Conservation (phyloP, 2,888 invertebrate species). For the Agrilus cyanescens region DNA sequence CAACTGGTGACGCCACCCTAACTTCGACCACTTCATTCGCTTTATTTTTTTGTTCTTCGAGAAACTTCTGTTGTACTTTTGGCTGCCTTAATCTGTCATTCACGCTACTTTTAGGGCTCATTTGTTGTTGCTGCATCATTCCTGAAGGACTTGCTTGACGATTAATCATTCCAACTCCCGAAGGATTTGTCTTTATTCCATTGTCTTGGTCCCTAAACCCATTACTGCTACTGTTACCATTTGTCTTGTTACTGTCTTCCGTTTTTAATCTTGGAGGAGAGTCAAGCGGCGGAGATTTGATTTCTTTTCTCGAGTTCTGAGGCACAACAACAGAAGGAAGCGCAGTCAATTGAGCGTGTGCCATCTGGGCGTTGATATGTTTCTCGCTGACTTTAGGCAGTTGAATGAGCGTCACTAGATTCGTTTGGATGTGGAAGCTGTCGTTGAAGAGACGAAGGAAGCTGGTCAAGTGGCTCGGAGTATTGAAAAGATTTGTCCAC, state of each 20-base stretch:
- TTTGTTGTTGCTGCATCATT: conserved; percentile 9
- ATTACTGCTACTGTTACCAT: too few relatives aligned
- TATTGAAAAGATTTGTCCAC: conserved; percentile 83
- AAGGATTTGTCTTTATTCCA: too few relatives aligned
- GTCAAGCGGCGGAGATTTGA: too few relatives aligned
- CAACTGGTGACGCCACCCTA: not conserved
- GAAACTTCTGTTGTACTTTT: conserved; percentile 24
- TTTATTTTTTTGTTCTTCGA: conserved; percentile 23
- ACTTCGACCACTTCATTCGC: conserved; percentile 20
- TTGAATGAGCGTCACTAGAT: conserved; percentile 74
- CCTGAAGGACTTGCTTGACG: conserved; percentile 8
- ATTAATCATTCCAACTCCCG: not conserved
- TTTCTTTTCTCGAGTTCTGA: too few relatives aligned
- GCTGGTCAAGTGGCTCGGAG: conserved; percentile 77
- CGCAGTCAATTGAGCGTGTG: too few relatives aligned
- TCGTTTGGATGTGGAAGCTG: conserved; percentile 85
- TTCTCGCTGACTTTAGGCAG: conserved; percentile 55
- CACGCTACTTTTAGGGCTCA: conserved; percentile 23
- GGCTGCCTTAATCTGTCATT: conserved; percentile 32
- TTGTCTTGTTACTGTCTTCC: too few relatives aligned
- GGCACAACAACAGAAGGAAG: too few relatives aligned
- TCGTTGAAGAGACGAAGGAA: conserved; percentile 90
- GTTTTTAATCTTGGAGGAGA: too few relatives aligned
- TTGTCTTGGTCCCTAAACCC: too few relatives aligned
- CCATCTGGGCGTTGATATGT: conserved; percentile 25